Evolutionary conservation across 2,797 vertebrate species (phyloP).

Genomic region (Poecile montanus): DNA sequence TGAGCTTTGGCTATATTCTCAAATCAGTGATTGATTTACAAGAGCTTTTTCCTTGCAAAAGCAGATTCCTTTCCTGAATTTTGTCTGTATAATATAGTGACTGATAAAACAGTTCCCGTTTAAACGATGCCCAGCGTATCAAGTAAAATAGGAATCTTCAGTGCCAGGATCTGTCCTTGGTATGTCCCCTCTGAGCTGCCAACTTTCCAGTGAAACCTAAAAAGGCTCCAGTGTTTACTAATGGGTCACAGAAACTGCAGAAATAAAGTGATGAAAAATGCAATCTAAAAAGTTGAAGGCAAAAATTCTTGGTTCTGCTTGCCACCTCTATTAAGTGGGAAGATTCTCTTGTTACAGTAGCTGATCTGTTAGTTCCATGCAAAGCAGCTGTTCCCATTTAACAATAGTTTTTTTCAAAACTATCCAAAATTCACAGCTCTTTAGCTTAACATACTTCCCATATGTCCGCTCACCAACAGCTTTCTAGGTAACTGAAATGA

Average conservation of each 20-base stretch:
- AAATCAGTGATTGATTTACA: neutral
- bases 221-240: neutral
- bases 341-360: neutral
- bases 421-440: neutral
- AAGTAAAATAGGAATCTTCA: neutral
- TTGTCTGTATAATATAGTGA: neutral
- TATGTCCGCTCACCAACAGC: neutral
- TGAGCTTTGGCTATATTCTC: slow-evolving; percentile 21
- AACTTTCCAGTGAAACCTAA: slow-evolving; percentile 38
- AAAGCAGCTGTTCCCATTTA: slow-evolving; percentile 22
- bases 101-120: slow-evolving; percentile 34
- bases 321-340: neutral
- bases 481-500: neutral
- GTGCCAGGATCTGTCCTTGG: neutral
- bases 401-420: neutral
- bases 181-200: slow-evolving; percentile 18
- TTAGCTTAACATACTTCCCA: slow-evolving; percentile 10
- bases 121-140: neutral
- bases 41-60: slow-evolving; percentile 24
- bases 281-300: neutral
- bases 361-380: neutral
- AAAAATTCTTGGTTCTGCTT: neutral
- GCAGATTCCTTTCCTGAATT: slow-evolving; percentile 26
- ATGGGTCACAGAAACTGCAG: neutral
- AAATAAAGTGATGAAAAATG: neutral